A percentile compares a stretch with the other conserved stretches of the same genome.
phyloP scores from a whole-genome alignment of 1,140 invertebrate genomes.

The Drosophila bifasciata region DNA sequence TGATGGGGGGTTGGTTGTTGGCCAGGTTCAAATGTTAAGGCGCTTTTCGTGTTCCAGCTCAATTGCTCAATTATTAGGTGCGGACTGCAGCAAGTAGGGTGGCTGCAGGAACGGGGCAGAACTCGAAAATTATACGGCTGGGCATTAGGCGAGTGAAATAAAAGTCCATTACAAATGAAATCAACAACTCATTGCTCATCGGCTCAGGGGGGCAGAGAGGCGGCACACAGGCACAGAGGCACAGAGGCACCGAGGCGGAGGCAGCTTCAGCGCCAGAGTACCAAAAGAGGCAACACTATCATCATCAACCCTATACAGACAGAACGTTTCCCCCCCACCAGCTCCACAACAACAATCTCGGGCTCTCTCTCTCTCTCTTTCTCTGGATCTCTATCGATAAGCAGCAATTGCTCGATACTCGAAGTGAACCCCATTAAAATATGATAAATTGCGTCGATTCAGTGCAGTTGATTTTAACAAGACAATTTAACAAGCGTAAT shows the following conservation, averaged over 20 bases:
- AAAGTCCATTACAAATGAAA: conserved; percentile 82
- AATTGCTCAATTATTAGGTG: conserved; percentile 80
- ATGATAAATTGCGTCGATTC: conserved; percentile 84
- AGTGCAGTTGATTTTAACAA: conserved; percentile 83
- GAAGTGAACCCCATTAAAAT: conserved; percentile 81
- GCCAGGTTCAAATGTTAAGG: conserved; percentile 77
- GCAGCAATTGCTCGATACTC: conserved; percentile 64
- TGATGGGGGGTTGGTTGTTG: not conserved
- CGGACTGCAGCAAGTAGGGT: conserved; percentile 13
- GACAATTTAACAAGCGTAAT: conserved; percentile 84
- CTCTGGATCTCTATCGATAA: conserved; percentile 47
- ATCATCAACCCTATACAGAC: conserved; percentile 33
- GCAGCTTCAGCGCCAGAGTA: conserved; percentile 22
- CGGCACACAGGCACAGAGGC: not conserved
- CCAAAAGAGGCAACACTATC: conserved; percentile 59
- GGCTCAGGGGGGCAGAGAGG: conserved; percentile 32
- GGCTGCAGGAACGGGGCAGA: conserved; percentile 3
- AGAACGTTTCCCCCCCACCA: conserved; percentile 1
- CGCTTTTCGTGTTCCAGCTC: conserved; percentile 79
- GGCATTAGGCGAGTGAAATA: conserved; percentile 77
- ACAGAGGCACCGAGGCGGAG: not conserved
- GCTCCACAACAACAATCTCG: conserved; percentile 24
- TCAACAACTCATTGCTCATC: conserved; percentile 82
- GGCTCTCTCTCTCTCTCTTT: no score
- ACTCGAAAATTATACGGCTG: conserved; percentile 68